Evolutionary conservation across 92 coral and sea anemone species (phyloP).

Genomic region (Pocillopora grandis): DNA sequence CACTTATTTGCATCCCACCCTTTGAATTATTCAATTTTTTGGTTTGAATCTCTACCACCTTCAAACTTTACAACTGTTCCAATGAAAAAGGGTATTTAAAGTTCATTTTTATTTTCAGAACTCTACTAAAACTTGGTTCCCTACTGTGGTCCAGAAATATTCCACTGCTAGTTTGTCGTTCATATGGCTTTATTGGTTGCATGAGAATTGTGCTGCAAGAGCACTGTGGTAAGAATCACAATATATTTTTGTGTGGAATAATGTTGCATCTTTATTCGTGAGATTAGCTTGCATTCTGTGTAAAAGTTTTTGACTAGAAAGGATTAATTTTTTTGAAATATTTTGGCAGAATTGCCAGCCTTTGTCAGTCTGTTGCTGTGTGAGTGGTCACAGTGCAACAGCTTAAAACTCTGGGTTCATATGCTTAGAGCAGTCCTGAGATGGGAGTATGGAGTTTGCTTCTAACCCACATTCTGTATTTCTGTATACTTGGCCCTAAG

Average conservation of each 20-base stretch:
- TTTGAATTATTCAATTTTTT: not conserved
- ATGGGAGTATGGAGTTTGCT: too few species aligned
- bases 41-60: not conserved
- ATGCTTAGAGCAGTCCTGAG: too few species aligned
- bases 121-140: conserved; percentile 74
- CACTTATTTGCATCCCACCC: not conserved
- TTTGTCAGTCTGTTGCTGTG: too few species aligned
- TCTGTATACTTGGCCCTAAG: too few species aligned
- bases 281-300: too few species aligned
- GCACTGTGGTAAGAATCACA: conserved; percentile 74
- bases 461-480: too few species aligned
- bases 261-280: not conserved
- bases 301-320: too few species aligned
- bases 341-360: too few species aligned
- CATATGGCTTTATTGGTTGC: conserved; percentile 97
- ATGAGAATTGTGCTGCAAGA: conserved; percentile 89
- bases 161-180: conserved; percentile 88
- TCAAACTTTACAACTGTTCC: not conserved
- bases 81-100: not conserved
- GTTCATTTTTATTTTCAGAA: conserved; percentile 41
- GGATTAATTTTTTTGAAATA: too few species aligned
- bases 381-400: too few species aligned
- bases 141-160: conserved; percentile 77
- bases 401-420: too few species aligned
- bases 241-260: not conserved